Conservation (phyloP, 2,113 vertebrate species). For the Terrapene triunguis region DNA sequence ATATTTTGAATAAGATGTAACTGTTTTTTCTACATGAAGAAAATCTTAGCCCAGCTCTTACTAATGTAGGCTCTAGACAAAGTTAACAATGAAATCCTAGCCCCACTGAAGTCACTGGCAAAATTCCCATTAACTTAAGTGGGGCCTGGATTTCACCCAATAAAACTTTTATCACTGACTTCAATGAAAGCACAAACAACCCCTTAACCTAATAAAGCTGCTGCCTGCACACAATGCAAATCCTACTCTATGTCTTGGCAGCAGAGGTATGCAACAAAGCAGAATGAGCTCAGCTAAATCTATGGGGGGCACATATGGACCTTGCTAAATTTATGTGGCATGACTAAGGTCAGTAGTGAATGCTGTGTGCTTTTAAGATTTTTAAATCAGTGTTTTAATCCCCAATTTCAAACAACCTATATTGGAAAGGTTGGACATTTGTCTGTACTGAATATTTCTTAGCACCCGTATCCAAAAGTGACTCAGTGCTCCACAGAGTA, state of each 20-base stretch:
- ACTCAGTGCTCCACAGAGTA: no score
- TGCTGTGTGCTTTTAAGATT: background rate
- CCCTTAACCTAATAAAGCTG: background rate
- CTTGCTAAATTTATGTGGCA: background rate
- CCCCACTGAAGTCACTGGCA: background rate
- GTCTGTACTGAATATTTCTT: background rate
- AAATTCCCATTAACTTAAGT: conserved; percentile 7
- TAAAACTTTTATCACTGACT: background rate
- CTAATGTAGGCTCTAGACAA: background rate
- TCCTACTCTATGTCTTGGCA: background rate
- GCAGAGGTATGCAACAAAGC: background rate
- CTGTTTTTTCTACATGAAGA: background rate
- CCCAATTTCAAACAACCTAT: background rate
- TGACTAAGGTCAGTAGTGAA: background rate
- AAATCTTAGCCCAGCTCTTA: background rate
- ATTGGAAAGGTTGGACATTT: background rate
- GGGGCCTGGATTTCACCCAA: conserved; percentile 10
- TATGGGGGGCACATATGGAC: accelerated
- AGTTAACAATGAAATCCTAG: background rate
- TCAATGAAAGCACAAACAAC: background rate
- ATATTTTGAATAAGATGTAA: background rate
- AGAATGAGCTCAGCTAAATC: conserved; percentile 9
- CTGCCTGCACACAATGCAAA: background rate
- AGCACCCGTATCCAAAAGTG: background rate
- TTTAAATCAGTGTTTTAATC: background rate